phyloP scores from a whole-genome alignment of 1,140 invertebrate genomes.

The Ridgeia piscesae region DNA sequence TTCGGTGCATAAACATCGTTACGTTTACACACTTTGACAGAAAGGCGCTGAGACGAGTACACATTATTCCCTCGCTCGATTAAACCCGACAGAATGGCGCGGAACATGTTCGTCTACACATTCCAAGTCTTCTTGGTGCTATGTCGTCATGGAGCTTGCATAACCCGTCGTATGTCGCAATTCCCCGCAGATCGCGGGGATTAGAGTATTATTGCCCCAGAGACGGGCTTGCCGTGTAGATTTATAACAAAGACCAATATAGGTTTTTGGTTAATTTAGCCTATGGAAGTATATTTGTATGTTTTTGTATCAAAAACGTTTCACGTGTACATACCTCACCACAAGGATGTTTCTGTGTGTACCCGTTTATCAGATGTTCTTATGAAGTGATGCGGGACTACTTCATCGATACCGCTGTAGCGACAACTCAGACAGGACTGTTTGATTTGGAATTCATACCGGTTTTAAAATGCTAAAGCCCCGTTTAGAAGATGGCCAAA shows the following conservation, averaged over 20 bases:
- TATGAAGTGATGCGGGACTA: not conserved
- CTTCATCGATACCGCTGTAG: too few relatives aligned
- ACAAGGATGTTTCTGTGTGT: not conserved
- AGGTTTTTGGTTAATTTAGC: not conserved
- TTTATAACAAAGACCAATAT: not conserved
- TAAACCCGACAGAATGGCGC: not conserved
- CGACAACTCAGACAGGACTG: not conserved
- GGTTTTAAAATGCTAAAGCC: too few relatives aligned
- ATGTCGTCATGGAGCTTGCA: not conserved
- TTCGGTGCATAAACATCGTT: not conserved
- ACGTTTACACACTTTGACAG: not conserved
- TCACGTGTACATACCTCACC: not conserved
- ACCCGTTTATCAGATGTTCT: not conserved
- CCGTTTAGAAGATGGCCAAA: too few relatives aligned
- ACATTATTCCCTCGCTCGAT: not conserved
- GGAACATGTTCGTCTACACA: not conserved
- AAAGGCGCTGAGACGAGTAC: not conserved
- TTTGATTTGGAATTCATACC: not conserved
- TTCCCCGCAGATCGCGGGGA: not conserved
- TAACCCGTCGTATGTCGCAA: not conserved
- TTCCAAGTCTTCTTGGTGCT: not conserved
- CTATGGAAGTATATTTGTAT: not conserved
- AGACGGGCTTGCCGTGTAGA: not conserved
- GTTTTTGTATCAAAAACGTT: not conserved
- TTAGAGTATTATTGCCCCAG: not conserved